Conservation (phyloP, 2,113 vertebrate species). For the Cettia cetti region DNA sequence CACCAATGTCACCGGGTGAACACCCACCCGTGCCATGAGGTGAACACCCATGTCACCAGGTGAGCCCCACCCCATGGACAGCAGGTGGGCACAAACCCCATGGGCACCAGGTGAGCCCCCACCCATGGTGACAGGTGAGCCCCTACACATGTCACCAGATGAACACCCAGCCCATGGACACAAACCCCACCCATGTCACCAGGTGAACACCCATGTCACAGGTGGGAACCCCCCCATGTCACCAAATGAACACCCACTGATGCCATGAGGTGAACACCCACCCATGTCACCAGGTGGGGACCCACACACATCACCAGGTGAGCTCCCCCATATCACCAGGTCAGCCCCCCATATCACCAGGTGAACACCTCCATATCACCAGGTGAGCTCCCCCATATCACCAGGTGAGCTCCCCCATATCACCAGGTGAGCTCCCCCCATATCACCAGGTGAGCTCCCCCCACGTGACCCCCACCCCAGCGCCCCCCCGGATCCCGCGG, state of each 20-base stretch:
- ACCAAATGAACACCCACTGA: not conserved
- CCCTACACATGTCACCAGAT: too few relatives aligned
- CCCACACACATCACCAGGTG: not conserved
- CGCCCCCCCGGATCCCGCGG: accelerated
- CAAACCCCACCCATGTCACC: too few relatives aligned
- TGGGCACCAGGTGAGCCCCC: not conserved
- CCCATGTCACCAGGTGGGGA: not conserved
- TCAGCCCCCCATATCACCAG: too few relatives aligned
- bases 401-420: not conserved
- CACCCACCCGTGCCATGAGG: too few relatives aligned
- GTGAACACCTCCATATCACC: too few relatives aligned
- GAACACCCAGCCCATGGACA: too few relatives aligned
- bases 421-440: not conserved
- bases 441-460: not conserved
- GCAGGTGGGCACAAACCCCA: not conserved
- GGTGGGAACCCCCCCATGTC: not conserved
- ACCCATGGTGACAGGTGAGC: not conserved
- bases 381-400: too few relatives aligned
- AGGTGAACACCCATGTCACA: not conserved
- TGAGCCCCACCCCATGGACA: too few relatives aligned
- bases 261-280: too few relatives aligned
- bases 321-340: too few relatives aligned
- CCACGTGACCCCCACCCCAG: not conserved
- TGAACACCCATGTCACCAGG: too few relatives aligned
- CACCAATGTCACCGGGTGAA: too few relatives aligned